These are phyloP conservation scores for Staurois parvus DNA, from an alignment of 2,797 vertebrate genomes.

Conservation along the genomic window DNA sequence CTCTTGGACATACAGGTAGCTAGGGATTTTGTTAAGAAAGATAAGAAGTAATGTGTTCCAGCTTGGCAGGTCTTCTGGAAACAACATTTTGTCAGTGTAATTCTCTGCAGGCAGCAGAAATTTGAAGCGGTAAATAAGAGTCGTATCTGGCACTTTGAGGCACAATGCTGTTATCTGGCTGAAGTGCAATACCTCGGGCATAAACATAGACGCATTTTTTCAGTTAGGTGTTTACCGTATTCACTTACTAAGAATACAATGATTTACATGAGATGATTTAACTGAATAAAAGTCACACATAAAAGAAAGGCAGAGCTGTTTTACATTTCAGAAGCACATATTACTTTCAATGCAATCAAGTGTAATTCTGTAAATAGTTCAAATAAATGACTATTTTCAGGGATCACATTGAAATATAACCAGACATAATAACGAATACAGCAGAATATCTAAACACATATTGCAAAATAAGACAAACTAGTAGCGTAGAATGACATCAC, in stretches of 20 bases:
- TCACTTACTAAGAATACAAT: slow-evolving; percentile 35
- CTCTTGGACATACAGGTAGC: too few relatives aligned
- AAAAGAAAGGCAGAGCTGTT: slow-evolving; percentile 5
- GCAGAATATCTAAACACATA: not conserved
- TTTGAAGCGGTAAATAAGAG: slow-evolving; percentile 38
- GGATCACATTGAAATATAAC: not conserved
- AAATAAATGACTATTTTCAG: not conserved
- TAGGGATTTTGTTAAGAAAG: not conserved
- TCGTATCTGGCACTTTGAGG: slow-evolving; percentile 20
- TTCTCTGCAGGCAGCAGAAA: slow-evolving; percentile 30
- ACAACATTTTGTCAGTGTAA: slow-evolving; percentile 17
- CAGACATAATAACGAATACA: not conserved
- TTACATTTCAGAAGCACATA: not conserved
- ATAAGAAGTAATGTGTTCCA: not conserved
- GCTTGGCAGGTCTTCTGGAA: not conserved
- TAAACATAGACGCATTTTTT: slow-evolving; percentile 49
- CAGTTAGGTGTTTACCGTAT: slow-evolving; percentile 33
- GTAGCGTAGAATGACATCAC: not conserved
- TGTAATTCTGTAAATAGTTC: slow-evolving; percentile 30
- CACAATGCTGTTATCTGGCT: slow-evolving; percentile 31
- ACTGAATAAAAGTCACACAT: slow-evolving; percentile 9
- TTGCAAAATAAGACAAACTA: not conserved
- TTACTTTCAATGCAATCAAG: slow-evolving; percentile 25
- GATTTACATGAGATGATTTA: slow-evolving; percentile 19
- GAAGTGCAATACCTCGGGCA: slow-evolving; percentile 33